A percentile compares a stretch with the other conserved stretches of the same genome.
Evolutionary conservation across 2,797 vertebrate genomes (phyloP).

Genomic region (Anguilla pacifica): DNA sequence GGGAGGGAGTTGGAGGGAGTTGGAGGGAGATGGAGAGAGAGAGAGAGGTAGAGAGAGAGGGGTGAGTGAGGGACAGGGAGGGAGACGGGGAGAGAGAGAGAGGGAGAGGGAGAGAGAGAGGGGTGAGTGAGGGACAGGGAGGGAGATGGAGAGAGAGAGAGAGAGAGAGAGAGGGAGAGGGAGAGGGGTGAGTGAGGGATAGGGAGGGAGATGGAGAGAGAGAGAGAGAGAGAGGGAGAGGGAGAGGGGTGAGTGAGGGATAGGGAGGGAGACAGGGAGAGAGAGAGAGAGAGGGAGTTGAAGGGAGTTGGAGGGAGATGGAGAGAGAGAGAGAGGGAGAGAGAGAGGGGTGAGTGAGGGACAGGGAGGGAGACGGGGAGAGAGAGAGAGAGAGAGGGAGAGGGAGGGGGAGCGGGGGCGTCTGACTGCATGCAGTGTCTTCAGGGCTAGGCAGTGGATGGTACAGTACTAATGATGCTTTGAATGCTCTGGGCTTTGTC

Average conservation of each 20-base stretch:
- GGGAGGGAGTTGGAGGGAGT: background rate
- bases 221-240: too few relatives aligned
- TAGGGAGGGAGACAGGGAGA: too few relatives aligned
- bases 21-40: background rate
- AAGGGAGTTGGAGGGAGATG: background rate
- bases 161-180: too few relatives aligned
- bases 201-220: too few relatives aligned
- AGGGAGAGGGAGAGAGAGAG: too few relatives aligned
- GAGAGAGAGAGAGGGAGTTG: background rate
- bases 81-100: background rate
- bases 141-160: too few relatives aligned
- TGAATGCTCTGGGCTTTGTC: background rate
- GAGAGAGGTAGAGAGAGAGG: background rate
- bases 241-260: too few relatives aligned
- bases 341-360: background rate
- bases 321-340: background rate
- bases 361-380: too few relatives aligned
- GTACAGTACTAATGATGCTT: constrained; percentile 8
- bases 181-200: too few relatives aligned
- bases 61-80: background rate
- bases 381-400: background rate
- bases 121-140: too few relatives aligned
- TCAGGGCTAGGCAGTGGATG: constrained; percentile 2
- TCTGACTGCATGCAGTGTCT: background rate
- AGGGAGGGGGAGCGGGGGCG: background rate